Evolutionary conservation across 2,888 invertebrate species (phyloP).

Genomic region (Habroteleia sp.): DNA sequence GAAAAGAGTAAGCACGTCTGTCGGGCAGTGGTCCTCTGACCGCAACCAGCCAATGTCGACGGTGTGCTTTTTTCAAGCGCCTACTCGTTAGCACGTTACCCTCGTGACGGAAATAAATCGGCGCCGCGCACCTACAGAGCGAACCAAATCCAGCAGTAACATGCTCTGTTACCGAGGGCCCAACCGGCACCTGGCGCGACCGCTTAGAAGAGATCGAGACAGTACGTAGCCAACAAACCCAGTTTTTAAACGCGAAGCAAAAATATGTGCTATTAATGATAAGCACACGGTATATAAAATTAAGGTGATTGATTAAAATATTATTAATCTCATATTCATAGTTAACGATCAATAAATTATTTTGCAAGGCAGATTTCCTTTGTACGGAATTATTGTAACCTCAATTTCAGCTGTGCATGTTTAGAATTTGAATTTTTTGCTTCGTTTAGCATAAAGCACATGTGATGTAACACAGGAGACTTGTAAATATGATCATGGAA

Average conservation of each 20-base stretch:
- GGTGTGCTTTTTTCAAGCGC: constrained; percentile 62
- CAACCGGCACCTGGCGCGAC: constrained; percentile 25
- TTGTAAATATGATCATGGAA: no score
- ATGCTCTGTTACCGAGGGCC: constrained; percentile 29
- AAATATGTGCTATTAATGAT: no score
- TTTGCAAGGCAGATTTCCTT: no score
- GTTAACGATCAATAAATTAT: no score
- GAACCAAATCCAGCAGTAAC: constrained; percentile 21
- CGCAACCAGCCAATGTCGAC: constrained; percentile 72
- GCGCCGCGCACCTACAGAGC: constrained; percentile 19
- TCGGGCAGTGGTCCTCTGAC: constrained; percentile 78
- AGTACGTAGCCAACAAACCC: constrained; percentile 8
- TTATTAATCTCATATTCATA: no score
- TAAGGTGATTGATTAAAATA: no score
- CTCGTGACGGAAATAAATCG: constrained; percentile 46
- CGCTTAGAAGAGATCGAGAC: neutral
- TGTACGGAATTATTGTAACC: no score
- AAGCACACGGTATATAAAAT: no score
- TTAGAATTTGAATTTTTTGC: no score
- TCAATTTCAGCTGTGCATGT: no score
- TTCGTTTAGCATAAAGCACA: no score
- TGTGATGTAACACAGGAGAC: no score
- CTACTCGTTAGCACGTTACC: constrained; percentile 49
- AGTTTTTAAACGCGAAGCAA: neutral
- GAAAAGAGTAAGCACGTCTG: constrained; percentile 62